Base-by-base conservation (phyloP, 1,140 invertebrate genomes). In the Harpegnathos saltator region DNA sequence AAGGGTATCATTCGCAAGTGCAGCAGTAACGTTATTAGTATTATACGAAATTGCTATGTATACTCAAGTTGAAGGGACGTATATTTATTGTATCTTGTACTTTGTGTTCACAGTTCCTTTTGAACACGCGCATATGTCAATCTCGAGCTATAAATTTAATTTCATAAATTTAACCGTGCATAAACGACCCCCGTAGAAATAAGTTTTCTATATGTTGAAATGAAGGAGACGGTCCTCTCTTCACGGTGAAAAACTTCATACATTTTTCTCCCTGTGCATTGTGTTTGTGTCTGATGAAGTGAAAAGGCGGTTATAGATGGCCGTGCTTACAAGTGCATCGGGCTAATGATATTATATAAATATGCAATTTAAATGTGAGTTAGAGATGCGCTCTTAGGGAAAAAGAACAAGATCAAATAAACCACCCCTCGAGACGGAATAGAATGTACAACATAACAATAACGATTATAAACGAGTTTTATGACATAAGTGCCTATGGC, bases 401-500 rank as follows among this genome's bases (percentile, higher is more conserved):
- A 82, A 77, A n/a, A 61, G 22, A 68, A 50, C 15, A 77, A 11
- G 65, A 44, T 38, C 50, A n/a, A 69, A 54, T 44, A 3, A 56
- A 78, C 3, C 61, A 73, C 17, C n/a, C 85, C 48, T 24, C 50
- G 44, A 78, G 73, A 56, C 66, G 54, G 52, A 54, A 52, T 87
- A 87, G 54, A 12, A 83, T 78, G 82, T 83, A 65, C 72, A 87
- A 87, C 50, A 50, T 85, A 86, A 83, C 65, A 65, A 83, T 82
- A 87, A 86, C 24, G 58, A 82, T 65, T 61, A 11, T 83, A 71
- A 83, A 78, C 22, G 71, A 85, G 84, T 87, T 83, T 83, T 87
- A 87, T 62, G 71, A 83, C 59, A 73, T 87, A 87, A 87, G 85
- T 87, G 85, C 85, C 85, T 87, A 61, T 56, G 85, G 85, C 85